These are phyloP conservation scores for Trichosurus vulpecula DNA, from an alignment of 2,797 vertebrate genomes.

Conservation along the genomic window DNA sequence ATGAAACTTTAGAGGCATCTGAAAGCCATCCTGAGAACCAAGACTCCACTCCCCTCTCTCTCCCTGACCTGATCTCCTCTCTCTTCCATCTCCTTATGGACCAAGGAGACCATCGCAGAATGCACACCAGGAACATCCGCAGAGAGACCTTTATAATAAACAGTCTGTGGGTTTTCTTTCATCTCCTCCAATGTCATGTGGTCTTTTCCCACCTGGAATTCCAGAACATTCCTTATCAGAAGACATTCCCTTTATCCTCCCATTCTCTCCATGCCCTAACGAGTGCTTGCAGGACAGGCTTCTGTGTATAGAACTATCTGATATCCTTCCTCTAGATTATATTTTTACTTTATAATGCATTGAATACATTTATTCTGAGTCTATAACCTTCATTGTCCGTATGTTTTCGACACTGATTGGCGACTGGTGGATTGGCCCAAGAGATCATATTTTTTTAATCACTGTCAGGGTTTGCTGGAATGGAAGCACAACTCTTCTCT, in stretches of 20 bases:
- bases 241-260: conserved; percentile 29
- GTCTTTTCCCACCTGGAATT: background rate
- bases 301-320: conserved; percentile 63
- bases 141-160: conserved; percentile 50
- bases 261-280: conserved; percentile 46
- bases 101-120: conserved; percentile 49
- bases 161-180: conserved; percentile 45
- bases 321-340: conserved; percentile 51
- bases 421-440: conserved; percentile 20
- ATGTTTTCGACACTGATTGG: conserved; percentile 40
- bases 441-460: background rate
- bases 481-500: background rate
- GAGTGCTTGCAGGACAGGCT: conserved; percentile 80
- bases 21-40: background rate
- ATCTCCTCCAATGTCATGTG: conserved; percentile 12
- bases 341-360: conserved; percentile 66
- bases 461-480: background rate
- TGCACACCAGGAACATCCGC: conserved; percentile 15
- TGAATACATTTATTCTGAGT: conserved; percentile 53
- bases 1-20: background rate
- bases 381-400: conserved; percentile 63
- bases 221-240: conserved; percentile 12
- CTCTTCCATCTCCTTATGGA: conserved; percentile 1
- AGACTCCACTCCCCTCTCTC: background rate
- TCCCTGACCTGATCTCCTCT: background rate